These are phyloP conservation scores for Nyctalus aviator DNA, from an alignment of 2,797 vertebrate genomes.

Conservation along the genomic window DNA sequence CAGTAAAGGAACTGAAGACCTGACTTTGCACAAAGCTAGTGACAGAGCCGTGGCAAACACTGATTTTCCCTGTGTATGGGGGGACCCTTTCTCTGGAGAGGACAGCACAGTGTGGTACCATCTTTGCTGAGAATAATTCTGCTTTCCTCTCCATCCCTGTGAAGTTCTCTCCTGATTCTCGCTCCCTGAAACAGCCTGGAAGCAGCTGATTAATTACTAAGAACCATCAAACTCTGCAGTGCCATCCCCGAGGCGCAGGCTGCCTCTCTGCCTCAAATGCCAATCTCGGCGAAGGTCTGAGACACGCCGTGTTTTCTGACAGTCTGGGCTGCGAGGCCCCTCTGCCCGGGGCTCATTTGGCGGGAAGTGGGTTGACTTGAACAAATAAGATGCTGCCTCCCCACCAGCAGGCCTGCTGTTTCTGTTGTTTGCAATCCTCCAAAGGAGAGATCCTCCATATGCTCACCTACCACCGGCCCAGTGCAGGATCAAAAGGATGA, in stretches of 20 bases:
- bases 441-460: conserved; percentile 81
- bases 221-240: conserved; percentile 71
- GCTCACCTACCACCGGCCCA: conserved; percentile 60
- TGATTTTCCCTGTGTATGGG: not conserved
- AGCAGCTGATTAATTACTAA: conserved; percentile 85
- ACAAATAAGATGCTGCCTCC: conserved; percentile 74
- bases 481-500: conserved; percentile 58
- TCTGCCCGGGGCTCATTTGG: conserved; percentile 69
- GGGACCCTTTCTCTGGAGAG: not conserved
- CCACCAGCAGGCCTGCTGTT: conserved; percentile 73
- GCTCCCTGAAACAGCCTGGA: conserved; percentile 77
- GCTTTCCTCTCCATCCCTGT: not conserved
- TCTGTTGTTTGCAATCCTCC: conserved; percentile 76
- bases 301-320: conserved; percentile 75
- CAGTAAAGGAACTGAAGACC: not conserved
- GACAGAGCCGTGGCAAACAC: not conserved
- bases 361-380: conserved; percentile 69
- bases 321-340: conserved; percentile 63
- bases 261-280: conserved; percentile 73
- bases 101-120: not conserved
- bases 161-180: not conserved
- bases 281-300: conserved; percentile 82
- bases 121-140: not conserved
- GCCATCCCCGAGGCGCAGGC: conserved; percentile 72
- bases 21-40: not conserved